A percentile compares a stretch with the other conserved stretches of the same genome.
Evolutionary conservation across 2,797 vertebrate species (phyloP).

Genomic region (Oophaga sylvatica): DNA sequence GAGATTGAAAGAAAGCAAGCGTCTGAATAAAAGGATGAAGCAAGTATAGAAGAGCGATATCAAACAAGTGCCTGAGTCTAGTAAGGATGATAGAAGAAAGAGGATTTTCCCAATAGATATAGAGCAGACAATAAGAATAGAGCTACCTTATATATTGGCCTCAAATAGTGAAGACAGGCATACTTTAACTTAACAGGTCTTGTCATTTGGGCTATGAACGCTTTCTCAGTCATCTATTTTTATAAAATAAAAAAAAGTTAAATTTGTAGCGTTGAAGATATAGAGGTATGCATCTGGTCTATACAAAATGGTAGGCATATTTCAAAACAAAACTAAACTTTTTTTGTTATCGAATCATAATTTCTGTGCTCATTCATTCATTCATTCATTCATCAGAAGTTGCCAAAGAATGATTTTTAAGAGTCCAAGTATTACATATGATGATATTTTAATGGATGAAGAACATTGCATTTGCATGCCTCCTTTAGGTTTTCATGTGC

Average conservation of each 20-base stretch:
- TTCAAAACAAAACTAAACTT: background rate
- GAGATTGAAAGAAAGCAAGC: background rate
- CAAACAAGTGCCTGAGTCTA: background rate
- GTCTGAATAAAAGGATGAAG: background rate
- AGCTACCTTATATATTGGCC: background rate
- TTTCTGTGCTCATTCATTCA: too few relatives aligned
- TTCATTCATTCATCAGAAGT: too few relatives aligned
- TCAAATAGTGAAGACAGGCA: background rate
- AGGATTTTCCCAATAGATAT: background rate
- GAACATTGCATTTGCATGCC: too few relatives aligned
- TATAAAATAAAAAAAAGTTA: background rate
- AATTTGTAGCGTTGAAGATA: background rate
- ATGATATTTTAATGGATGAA: too few relatives aligned
- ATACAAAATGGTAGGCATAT: background rate
- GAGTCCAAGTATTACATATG: too few relatives aligned
- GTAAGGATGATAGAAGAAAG: background rate
- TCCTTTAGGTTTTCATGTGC: too few relatives aligned
- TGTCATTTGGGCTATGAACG: background rate
- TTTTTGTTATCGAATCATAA: background rate
- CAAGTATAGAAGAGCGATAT: background rate
- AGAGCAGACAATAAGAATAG: background rate
- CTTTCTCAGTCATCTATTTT: background rate
- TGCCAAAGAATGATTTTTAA: too few relatives aligned
- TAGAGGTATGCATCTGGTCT: background rate
- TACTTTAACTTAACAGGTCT: background rate